Percentiles rank a stretch among this genome's conserved stretches.
phyloP scores from a whole-genome alignment of 2,797 vertebrate genomes.

The Carapus acus region DNA sequence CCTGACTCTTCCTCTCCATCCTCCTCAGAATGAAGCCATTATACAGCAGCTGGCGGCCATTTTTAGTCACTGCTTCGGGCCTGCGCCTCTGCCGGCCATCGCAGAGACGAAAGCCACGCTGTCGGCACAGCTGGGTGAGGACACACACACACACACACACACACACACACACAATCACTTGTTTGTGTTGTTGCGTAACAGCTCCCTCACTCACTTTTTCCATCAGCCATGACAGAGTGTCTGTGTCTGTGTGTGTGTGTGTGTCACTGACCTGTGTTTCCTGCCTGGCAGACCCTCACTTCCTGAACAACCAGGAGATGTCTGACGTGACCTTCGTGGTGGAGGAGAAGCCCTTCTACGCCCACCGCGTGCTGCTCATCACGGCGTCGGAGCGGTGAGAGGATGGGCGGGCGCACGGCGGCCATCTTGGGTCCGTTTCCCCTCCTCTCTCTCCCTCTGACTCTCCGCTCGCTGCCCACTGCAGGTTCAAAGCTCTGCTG shows the following conservation, averaged over 20 bases:
- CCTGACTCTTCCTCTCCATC: no score
- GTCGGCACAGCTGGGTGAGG: constrained; percentile 79
- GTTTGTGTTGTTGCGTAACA: no score
- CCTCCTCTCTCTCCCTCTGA: constrained; percentile 14
- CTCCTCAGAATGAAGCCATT: constrained; percentile 89
- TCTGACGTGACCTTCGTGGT: constrained; percentile 94
- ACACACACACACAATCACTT: background rate
- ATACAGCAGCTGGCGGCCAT: constrained; percentile 84
- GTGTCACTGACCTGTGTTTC: no score
- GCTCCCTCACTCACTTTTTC: no score
- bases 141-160: constrained; percentile 1
- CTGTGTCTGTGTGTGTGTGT: no score
- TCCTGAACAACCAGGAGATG: constrained; percentile 97
- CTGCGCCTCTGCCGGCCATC: constrained; percentile 83
- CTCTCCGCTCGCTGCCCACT: no score
- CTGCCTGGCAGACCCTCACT: constrained; percentile 95
- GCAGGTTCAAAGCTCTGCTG: constrained; percentile 91
- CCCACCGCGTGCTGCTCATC: constrained; percentile 91
- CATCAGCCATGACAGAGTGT: no score
- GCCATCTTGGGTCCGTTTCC: no score
- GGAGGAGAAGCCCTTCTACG: constrained; percentile 92
- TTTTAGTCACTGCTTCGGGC: constrained; percentile 90
- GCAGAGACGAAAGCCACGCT: constrained; percentile 80
- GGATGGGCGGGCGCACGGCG: no score
- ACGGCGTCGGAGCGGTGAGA: constrained; percentile 92